A percentile compares a stretch with the other conserved stretches of the same genome.
Evolutionary conservation across 2,113 vertebrate species (phyloP).

Genomic region (Morone saxatilis): DNA sequence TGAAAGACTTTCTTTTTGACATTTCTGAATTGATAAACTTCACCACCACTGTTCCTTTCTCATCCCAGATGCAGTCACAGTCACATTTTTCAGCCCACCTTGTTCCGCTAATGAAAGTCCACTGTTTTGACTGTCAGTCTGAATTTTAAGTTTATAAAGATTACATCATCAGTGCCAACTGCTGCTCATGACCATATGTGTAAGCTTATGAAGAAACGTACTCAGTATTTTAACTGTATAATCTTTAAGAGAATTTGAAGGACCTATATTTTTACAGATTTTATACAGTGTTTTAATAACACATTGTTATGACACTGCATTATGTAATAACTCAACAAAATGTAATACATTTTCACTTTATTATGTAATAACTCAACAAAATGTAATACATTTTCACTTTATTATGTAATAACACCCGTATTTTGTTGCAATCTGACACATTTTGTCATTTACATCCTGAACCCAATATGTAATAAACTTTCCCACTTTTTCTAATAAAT

Average conservation of each 20-base stretch:
- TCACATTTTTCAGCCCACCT: conserved; percentile 1
- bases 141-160: conserved; percentile 1
- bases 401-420: too few relatives aligned
- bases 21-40: conserved; percentile 3
- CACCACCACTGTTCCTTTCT: not conserved
- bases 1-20: conserved; percentile 19
- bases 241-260: not conserved
- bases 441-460: too few relatives aligned
- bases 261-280: not conserved
- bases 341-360: too few relatives aligned
- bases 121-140: not conserved
- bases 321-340: too few relatives aligned
- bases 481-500: too few relatives aligned
- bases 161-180: conserved; percentile 11
- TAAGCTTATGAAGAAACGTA: not conserved
- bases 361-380: too few relatives aligned
- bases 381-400: too few relatives aligned
- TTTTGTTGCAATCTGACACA: too few relatives aligned
- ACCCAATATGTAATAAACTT: too few relatives aligned
- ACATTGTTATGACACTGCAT: too few relatives aligned
- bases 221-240: not conserved
- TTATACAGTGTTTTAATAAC: too few relatives aligned
- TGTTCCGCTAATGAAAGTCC: not conserved
- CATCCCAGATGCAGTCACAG: conserved; percentile 11
- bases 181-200: not conserved